These are phyloP conservation scores for Aurelia sp. DNA, from an alignment of 30 jellyfish, hydroid and myxozoan genomes.

Conservation along the genomic window DNA sequence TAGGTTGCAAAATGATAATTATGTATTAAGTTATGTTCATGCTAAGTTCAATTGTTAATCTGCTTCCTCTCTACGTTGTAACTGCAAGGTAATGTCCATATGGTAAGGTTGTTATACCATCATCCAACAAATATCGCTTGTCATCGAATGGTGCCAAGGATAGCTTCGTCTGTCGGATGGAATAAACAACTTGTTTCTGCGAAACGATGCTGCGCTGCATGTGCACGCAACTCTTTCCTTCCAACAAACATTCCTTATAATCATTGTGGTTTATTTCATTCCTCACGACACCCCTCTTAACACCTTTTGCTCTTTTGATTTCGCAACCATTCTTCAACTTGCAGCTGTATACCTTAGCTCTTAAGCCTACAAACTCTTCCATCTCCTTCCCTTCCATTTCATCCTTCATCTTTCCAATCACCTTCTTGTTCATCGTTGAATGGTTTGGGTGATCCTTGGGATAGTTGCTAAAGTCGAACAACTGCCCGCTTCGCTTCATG, in stretches of 20 bases:
- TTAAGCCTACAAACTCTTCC: slow-evolving; percentile 8
- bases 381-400: slow-evolving; percentile 8
- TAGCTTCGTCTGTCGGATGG: not conserved
- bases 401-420: slow-evolving; percentile 22
- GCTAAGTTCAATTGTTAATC: too few relatives aligned
- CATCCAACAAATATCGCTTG: too few relatives aligned
- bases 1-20: too few relatives aligned
- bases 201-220: not conserved
- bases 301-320: slow-evolving; percentile 22
- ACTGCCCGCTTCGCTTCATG: too few relatives aligned
- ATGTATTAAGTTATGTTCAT: too few relatives aligned
- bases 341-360: slow-evolving; percentile 22
- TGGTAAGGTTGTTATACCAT: too few relatives aligned
- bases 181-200: not conserved
- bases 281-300: slow-evolving; percentile 1
- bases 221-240: not conserved
- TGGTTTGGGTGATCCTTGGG: too few relatives aligned
- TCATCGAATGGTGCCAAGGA: not conserved
- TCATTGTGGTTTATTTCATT: not conserved
- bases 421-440: slow-evolving; percentile 11
- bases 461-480: too few relatives aligned
- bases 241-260: not conserved
- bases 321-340: not conserved
- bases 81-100: too few relatives aligned
- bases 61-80: too few relatives aligned